A percentile compares a stretch with the other conserved stretches of the same genome.
These are phyloP conservation scores for Ochropacha duplaris DNA, from an alignment of 2,888 invertebrate species.

Conservation along the genomic window DNA sequence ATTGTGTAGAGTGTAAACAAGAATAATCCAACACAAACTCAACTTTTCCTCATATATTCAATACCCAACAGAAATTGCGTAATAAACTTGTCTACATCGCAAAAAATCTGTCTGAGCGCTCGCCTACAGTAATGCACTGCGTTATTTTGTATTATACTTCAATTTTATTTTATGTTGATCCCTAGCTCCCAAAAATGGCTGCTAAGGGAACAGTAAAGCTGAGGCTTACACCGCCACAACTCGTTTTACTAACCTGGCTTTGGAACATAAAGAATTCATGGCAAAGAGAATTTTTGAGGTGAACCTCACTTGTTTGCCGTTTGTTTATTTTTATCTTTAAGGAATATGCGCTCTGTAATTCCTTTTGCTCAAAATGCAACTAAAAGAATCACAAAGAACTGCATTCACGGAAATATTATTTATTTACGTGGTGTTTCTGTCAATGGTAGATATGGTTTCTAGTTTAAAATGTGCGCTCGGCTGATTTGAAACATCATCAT, in stretches of 20 bases:
- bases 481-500: too few relatives aligned
- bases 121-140: slow-evolving; percentile 39
- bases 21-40: neutral
- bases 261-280: slow-evolving; percentile 66
- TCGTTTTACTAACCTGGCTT: slow-evolving; percentile 59
- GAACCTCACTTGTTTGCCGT: slow-evolving; percentile 50
- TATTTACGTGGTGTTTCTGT: neutral
- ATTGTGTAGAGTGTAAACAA: neutral
- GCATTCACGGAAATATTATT: neutral
- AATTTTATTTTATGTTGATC: slow-evolving; percentile 71
- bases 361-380: neutral
- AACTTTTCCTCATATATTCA: neutral
- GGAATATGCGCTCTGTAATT: slow-evolving; percentile 16
- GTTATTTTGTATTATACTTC: slow-evolving; percentile 51
- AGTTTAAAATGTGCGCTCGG: neutral
- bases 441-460: neutral
- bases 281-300: slow-evolving; percentile 63
- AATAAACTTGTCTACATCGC: neutral
- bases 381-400: neutral
- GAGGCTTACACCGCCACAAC: slow-evolving; percentile 47
- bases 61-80: neutral
- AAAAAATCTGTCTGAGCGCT: slow-evolving; percentile 14
- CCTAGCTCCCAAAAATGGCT: slow-evolving; percentile 53
- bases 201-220: slow-evolving; percentile 64
- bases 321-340: slow-evolving; percentile 37